Base-by-base conservation (phyloP, 2,113 vertebrate species). In the Sialia sialis region DNA sequence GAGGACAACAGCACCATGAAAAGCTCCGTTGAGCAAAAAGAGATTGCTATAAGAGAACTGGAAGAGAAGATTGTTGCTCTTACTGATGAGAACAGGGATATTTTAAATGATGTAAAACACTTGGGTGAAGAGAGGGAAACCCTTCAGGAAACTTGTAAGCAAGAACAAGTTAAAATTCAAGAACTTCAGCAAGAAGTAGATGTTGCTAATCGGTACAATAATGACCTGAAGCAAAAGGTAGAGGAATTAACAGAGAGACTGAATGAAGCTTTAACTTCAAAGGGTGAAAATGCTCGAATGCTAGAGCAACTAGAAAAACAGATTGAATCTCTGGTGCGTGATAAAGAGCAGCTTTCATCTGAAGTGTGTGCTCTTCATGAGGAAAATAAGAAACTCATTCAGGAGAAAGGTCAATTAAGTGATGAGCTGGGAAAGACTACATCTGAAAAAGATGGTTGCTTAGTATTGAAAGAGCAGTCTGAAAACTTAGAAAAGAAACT, bases 1-100 rank as follows among this genome's bases (percentile, higher is more conserved):
- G 96, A 95, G 58, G 97, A 98, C 67, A 99, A 98, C 62, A 97
- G 98, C 44, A 79, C 97, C 39, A 86, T 98, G 74, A 72, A 94
- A 76, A 92, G 87, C 43, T 96, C 97, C 25, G 77, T 99, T 7
- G 69, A 97, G 52, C 93, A 98, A 59, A 98, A 97, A 96, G 98
- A 99, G 49, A 83, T 34, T 43, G 32, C 91, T 39, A 38, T 97
- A 41, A 94, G 98, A 95, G 98, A 98, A 74, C 92, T 99, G 32
- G 97, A 98, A 85, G 91, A 98, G 41, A 97, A 95, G 27, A 54
- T 98, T 4, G 11, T 41, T 87, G 88, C 29, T 73, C 91, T 98
- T 86, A 94, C 92, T n/a, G 93, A 97, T 79, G 97, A 98, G 92
- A 98, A 97, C 46, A 95, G 97, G 54, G 70, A 93, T 80, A 85